Conservation (phyloP, 2,797 vertebrate species). For the Rhinichthys osculus region DNA sequence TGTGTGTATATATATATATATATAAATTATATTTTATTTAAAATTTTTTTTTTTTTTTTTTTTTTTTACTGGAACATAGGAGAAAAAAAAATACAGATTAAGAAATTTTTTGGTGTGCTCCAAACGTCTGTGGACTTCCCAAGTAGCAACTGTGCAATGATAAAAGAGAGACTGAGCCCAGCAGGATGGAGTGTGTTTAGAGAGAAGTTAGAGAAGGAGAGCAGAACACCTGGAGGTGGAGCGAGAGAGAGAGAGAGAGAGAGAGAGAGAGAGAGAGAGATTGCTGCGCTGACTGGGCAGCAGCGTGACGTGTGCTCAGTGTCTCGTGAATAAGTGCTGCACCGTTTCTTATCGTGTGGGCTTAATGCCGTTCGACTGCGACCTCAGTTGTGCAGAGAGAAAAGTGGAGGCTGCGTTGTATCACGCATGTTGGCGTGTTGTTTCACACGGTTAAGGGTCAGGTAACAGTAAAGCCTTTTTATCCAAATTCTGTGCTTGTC, state of each 20-base stretch:
- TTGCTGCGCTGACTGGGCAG: conserved; percentile 16
- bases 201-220: conserved; percentile 10
- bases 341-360: conserved; percentile 1
- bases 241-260: not conserved
- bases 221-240: conserved; percentile 3
- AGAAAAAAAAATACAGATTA: not conserved
- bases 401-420: conserved; percentile 6
- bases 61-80: not conserved
- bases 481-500: conserved; percentile 8
- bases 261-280: not conserved
- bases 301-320: conserved; percentile 29
- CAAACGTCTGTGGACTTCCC: not conserved
- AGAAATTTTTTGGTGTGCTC: not conserved
- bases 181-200: conserved; percentile 6
- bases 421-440: not conserved
- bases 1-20: too few relatives aligned
- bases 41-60: accelerated
- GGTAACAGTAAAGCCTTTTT: conserved; percentile 21
- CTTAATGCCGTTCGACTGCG: conserved; percentile 12
- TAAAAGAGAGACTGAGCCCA: not conserved
- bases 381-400: not conserved
- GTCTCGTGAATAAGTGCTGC: conserved; percentile 31
- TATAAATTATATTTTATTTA: too few relatives aligned
- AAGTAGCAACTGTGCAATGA: not conserved
- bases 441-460: conserved; percentile 9